Conservation (phyloP, 2,113 vertebrate species). For the Daubentonia madagascariensis region DNA sequence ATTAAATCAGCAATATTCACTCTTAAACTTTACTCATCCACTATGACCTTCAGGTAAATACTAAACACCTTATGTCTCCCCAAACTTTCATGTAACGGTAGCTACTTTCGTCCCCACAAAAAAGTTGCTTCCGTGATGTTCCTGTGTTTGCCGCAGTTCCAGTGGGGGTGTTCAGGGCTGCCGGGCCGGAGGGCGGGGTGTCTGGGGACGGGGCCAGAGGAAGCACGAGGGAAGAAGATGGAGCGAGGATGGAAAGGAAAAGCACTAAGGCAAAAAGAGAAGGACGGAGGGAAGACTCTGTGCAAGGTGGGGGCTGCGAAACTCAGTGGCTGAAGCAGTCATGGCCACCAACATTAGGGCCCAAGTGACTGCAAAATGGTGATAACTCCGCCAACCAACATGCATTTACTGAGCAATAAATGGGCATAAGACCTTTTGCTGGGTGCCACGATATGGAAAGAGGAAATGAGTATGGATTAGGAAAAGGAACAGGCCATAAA, state of each 20-base stretch:
- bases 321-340: neutral
- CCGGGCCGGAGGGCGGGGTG: neutral
- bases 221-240: fast-evolving
- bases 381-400: too few relatives aligned
- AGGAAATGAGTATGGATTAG: fast-evolving
- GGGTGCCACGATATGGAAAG: too few relatives aligned
- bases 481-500: neutral
- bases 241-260: too few relatives aligned
- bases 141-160: neutral
- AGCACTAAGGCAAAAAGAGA: fast-evolving
- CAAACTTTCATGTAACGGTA: too few relatives aligned
- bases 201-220: neutral
- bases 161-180: fast-evolving
- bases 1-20: neutral
- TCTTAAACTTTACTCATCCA: neutral
- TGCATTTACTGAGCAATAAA: neutral
- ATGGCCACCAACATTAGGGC: neutral
- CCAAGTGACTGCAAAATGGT: neutral
- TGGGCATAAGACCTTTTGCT: fast-evolving
- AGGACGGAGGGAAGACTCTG: neutral
- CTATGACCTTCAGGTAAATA: neutral
- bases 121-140: fast-evolving
- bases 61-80: neutral
- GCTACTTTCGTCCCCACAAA: fast-evolving
- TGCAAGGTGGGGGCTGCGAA: neutral